A percentile compares a stretch with the other conserved stretches of the same genome.
These are phyloP conservation scores for Dinomys branickii DNA, from an alignment of 2,113 vertebrate genomes.

Conservation along the genomic window DNA sequence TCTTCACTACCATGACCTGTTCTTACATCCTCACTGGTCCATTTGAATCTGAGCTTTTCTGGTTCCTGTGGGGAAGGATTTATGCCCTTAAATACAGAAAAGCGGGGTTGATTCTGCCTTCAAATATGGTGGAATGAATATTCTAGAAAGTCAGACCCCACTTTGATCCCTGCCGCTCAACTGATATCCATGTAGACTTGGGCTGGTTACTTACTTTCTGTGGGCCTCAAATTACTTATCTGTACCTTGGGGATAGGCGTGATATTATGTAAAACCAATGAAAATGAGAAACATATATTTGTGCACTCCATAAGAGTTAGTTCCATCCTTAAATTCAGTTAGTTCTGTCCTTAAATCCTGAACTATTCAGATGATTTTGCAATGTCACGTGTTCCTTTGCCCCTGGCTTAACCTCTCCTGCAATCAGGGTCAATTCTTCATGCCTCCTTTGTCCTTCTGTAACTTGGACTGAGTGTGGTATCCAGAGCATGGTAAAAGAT, in stretches of 20 bases:
- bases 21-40: background rate
- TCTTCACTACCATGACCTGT: background rate
- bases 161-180: background rate
- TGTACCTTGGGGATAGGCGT: background rate
- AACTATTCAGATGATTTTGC: background rate
- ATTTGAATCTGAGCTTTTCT: constrained; percentile 34
- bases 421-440: background rate
- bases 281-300: background rate
- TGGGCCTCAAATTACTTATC: background rate
- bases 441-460: background rate
- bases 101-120: background rate
- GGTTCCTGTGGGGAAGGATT: background rate
- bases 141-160: background rate
- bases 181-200: background rate
- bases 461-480: background rate
- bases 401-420: background rate
- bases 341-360: background rate
- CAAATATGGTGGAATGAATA: background rate
- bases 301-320: background rate
- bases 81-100: background rate
- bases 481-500: background rate
- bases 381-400: background rate
- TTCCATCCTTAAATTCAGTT: background rate
- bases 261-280: background rate
- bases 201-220: background rate